Evolutionary conservation across 2,113 vertebrate species (phyloP).

Genomic region (Campylorhamphus procurvoides): DNA sequence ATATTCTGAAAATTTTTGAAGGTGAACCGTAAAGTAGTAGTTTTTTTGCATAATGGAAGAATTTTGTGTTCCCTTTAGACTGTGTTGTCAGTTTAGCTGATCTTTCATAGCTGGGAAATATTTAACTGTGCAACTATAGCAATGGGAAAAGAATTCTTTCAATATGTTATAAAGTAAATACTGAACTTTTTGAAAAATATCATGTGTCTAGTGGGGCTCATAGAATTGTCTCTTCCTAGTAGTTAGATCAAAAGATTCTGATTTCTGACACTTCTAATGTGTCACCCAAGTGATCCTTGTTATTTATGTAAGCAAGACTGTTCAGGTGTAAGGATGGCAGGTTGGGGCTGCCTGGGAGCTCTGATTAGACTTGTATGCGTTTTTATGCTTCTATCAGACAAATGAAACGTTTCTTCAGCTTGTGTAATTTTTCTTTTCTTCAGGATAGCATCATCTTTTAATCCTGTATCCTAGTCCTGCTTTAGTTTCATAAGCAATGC

Average conservation of each 20-base stretch:
- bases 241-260: neutral
- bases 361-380: neutral
- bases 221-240: neutral
- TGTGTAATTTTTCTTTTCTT: neutral
- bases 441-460: neutral
- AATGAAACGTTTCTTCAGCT: neutral
- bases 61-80: neutral
- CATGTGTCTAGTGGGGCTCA: neutral
- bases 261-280: neutral
- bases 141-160: neutral
- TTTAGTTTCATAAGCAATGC: neutral
- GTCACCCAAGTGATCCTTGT: rapidly evolving
- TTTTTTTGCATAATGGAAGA: neutral
- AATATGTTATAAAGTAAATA: neutral
- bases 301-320: neutral
- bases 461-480: neutral
- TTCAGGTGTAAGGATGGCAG: neutral
- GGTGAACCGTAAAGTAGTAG: neutral
- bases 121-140: neutral
- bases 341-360: neutral
- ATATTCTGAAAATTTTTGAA: neutral
- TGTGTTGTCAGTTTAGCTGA: neutral
- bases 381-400: neutral
- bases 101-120: neutral
- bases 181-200: neutral